phyloP scores from a whole-genome alignment of 2,888 invertebrate genomes.

The Coenonympha glycerion region DNA sequence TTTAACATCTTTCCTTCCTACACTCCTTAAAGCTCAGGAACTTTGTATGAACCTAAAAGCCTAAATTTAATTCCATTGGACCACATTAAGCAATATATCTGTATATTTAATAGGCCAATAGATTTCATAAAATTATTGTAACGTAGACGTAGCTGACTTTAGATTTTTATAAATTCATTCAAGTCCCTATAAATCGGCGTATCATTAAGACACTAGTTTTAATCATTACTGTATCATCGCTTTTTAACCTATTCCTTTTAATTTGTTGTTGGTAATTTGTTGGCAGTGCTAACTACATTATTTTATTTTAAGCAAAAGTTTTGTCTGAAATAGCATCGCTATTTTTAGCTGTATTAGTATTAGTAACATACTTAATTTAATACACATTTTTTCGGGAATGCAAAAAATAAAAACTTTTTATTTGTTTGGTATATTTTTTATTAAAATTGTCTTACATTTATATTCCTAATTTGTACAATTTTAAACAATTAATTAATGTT shows the following conservation, averaged over 20 bases:
- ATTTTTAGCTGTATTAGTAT: too few relatives aligned
- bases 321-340: too few relatives aligned
- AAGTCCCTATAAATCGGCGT: conserved; percentile 35
- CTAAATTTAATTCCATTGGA: conserved; percentile 65
- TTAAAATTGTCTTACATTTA: neutral
- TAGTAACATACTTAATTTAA: too few relatives aligned
- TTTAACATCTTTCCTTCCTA: conserved; percentile 3
- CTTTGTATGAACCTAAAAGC: conserved; percentile 42
- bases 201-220: conserved; percentile 40
- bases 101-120: conserved; percentile 62
- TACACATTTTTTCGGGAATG: neutral
- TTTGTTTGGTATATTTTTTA: neutral
- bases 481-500: neutral
- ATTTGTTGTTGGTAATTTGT: too few relatives aligned
- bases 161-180: conserved; percentile 51
- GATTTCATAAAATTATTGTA: conserved; percentile 55
- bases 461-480: conserved; percentile 7
- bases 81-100: conserved; percentile 73
- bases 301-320: too few relatives aligned
- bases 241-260: too few relatives aligned
- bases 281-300: too few relatives aligned
- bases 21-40: conserved; percentile 15
- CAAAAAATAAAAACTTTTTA: neutral
- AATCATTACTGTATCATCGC: conserved; percentile 20
- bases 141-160: conserved; percentile 65